phyloP scores from a whole-genome alignment of 2,797 vertebrate genomes.

The Tokudaia tokunoshimensis region DNA sequence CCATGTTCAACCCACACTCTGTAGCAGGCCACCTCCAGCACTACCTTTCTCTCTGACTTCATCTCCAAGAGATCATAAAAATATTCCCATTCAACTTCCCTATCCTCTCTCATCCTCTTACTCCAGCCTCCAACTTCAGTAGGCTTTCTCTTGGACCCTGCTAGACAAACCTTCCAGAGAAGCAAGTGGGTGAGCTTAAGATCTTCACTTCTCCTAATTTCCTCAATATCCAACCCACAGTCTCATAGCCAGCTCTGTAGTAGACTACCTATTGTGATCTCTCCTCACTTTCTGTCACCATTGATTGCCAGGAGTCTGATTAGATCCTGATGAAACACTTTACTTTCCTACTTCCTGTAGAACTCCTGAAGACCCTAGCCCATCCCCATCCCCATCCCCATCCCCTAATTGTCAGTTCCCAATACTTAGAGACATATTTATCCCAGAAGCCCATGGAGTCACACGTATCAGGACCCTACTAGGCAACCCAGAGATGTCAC shows the following conservation, averaged over 20 bases:
- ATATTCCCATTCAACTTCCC: not conserved
- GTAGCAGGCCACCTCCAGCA: too few species aligned
- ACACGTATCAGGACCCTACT: not conserved
- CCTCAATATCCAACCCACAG: not conserved
- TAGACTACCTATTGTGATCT: too few species aligned
- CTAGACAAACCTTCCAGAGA: not conserved
- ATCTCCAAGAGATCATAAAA: not conserved
- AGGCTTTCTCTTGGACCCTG: too few species aligned
- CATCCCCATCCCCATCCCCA: too few species aligned
- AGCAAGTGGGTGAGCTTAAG: not conserved
- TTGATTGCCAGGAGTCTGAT: not conserved
- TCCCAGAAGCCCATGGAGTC: too few species aligned
- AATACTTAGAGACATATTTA: not conserved
- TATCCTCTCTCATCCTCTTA: not conserved
- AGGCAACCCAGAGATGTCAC: not conserved
- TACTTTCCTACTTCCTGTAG: too few species aligned
- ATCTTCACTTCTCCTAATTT: not conserved
- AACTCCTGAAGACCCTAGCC: not conserved
- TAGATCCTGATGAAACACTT: too few species aligned
- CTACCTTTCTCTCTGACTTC: not conserved
- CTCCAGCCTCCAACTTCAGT: not conserved
- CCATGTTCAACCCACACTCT: not conserved
- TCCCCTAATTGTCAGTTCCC: not conserved
- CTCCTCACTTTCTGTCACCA: not conserved
- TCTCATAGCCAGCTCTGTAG: too few species aligned